Percentiles rank a stretch among this genome's conserved stretches.
These are phyloP conservation scores for Oryzias celebensis DNA, from an alignment of 2,113 vertebrate genomes.

Conservation along the genomic window DNA sequence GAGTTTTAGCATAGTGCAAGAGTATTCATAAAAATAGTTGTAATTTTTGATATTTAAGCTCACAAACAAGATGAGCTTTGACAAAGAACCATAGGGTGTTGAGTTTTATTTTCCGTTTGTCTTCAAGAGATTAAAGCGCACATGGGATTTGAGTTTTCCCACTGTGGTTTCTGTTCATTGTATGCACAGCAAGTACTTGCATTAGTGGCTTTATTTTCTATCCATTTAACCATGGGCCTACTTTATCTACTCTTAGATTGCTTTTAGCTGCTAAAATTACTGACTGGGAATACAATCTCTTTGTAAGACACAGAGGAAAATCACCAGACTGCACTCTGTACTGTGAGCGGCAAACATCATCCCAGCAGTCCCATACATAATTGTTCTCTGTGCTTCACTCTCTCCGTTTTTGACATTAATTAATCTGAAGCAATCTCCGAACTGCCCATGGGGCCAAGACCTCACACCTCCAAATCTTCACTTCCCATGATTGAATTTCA, in stretches of 20 bases:
- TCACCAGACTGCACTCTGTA: slow-evolving; percentile 28
- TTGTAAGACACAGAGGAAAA: slow-evolving; percentile 33
- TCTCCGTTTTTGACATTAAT: slow-evolving; percentile 64
- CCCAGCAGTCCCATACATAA: slow-evolving; percentile 56
- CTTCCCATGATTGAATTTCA: slow-evolving; percentile 65
- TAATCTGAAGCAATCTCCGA: slow-evolving; percentile 65
- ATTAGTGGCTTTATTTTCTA: slow-evolving; percentile 68
- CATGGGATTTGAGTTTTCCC: slow-evolving; percentile 35
- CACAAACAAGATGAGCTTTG: not conserved
- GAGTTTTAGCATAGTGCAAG: not conserved
- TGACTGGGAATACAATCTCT: slow-evolving; percentile 51
- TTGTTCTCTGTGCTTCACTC: slow-evolving; percentile 48
- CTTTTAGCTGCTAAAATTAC: slow-evolving; percentile 54
- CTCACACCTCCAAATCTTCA: slow-evolving; percentile 58
- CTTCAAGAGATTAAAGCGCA: slow-evolving; percentile 48
- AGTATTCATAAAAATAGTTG: not conserved
- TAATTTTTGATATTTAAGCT: no score
- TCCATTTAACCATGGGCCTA: slow-evolving; percentile 55
- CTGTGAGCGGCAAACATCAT: slow-evolving; percentile 32
- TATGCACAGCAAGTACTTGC: slow-evolving; percentile 43
- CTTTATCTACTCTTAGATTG: slow-evolving; percentile 58
- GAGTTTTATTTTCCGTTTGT: slow-evolving; percentile 27
- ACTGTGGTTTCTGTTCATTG: slow-evolving; percentile 43
- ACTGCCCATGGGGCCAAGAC: slow-evolving; percentile 54
- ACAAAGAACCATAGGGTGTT: slow-evolving; percentile 10